Base-by-base conservation (phyloP, 1,140 invertebrate species). In the Copidosoma floridanum region DNA sequence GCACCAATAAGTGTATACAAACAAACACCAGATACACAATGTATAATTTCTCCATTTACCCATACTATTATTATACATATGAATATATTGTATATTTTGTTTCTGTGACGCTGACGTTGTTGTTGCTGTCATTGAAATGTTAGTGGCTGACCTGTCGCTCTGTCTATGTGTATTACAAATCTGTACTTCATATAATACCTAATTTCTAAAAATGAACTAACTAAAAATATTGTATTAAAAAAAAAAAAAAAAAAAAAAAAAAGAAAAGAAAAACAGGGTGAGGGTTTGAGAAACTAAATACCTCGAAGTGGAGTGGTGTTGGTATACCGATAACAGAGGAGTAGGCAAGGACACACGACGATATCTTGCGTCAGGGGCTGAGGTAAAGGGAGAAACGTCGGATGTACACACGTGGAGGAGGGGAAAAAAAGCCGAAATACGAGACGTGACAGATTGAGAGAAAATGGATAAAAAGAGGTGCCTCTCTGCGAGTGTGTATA, bases 141-240 rank as follows among this genome's bases (percentile, higher is more conserved):
- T 70, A 71, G 69, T 71, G 67, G 65, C 67, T 71, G 69, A 71
- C 53, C 38, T 66, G 62, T 66, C 61, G 67, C 65, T 54, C 56
- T 68, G 43, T 64, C 61, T 65, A 48, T 68, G 56, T 70, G 57
- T 59, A 61, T 59, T 58, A 62, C 35, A 41, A 47, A 26, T 35
- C 27, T 41, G 16, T 26, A 20, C 18, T 7, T 26, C 12, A 20
- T 44, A 21, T 20, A 44, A 47, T 14, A 26, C 10, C 21, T 26
- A 20, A 20, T 3, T 47, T n/a, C 27, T 12, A 26, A 21, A 44
- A 21, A 29, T 38, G 38, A 47, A 47, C 12, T n/a, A 7, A 50
- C n/a, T 27, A 29, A 43, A 29, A 50, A 11, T 8, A 37, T 5
- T 44, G 12, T 23, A 10, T 24, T 24, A 23, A 57, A 37, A 12